Base-by-base conservation (phyloP, 2,888 invertebrate genomes). In the Lathronympha strigana region DNA sequence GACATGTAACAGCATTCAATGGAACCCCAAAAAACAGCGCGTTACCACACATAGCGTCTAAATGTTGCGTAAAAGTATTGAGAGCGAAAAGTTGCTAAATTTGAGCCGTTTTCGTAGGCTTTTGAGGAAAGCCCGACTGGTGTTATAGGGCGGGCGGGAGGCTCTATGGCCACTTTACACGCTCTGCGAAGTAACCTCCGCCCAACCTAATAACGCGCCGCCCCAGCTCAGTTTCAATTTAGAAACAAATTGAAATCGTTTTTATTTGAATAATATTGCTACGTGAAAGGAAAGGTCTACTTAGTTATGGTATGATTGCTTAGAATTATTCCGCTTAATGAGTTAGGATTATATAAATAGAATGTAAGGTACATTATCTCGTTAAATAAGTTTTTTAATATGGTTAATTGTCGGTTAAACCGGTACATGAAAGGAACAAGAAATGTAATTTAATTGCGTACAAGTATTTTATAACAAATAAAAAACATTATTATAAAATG, bases 171-270 rank as follows among this genome's bases (percentile, higher is more conserved):
- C 90, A 90, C 85, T 91, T 91, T 88, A 88, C 92, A 92, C 91
- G 90, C 89, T 90, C 88, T 89, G 82, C 87, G 88, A 78, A 79
- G 84, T 89, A 90, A 91, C 90, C 89, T 90, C 86, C 88, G 86
- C 91, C 88, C 90, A 86, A 87, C 82, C 90, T 88, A 92, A 92
- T 92, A 92, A 88, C 88, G 84, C 80, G 86, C 84, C 86, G 87
- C 83, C 87, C 83, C 89, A 83, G 88, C 90, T 89, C 92, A 89
- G 89, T 91, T 92, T 92, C 92, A 92, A 92, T 92, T 92, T 92
- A 85, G 86, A 81, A 86, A 87, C 92, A 92, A 92, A 92, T 92
- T 92, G 92, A 91, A 92, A 92, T 92, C 88, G 92, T 90, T 89
- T 90, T 91, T 92, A 91, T 92, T 92, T 92, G 91, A 92, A 92